phyloP scores from a whole-genome alignment of 2,797 vertebrate species.

The Poecilia wingei region DNA sequence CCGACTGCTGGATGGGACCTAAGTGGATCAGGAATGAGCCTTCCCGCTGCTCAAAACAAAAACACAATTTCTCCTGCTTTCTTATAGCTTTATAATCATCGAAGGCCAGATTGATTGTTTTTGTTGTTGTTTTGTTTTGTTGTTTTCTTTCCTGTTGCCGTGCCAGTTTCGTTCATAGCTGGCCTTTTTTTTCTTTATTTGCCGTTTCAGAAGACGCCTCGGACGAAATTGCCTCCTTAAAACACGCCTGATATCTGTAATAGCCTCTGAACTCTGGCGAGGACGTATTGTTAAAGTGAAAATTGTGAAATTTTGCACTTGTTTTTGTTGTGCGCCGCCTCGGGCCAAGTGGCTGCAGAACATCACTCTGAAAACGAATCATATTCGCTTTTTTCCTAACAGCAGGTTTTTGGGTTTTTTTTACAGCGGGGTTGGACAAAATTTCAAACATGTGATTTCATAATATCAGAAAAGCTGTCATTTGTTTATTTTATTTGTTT shows the following conservation, averaged over 20 bases:
- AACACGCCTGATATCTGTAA: slow-evolving; percentile 36
- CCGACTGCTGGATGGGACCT: not conserved
- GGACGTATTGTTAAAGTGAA: slow-evolving; percentile 25
- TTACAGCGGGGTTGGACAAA: slow-evolving; percentile 31
- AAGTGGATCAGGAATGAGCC: not conserved
- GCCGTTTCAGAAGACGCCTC: slow-evolving; percentile 20
- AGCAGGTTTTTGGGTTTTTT: slow-evolving; percentile 17
- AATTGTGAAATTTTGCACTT: slow-evolving; percentile 31
- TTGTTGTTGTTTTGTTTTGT: not conserved
- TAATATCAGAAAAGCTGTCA: slow-evolving; percentile 14
- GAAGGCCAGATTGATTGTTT: slow-evolving; percentile 9
- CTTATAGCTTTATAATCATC: slow-evolving; percentile 13
- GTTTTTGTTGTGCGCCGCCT: not conserved
- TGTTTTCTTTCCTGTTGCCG: slow-evolving; percentile 1
- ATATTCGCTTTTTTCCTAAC: slow-evolving; percentile 32
- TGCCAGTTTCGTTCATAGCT: slow-evolving; percentile 3
- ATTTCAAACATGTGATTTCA: slow-evolving; percentile 20
- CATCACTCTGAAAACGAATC: slow-evolving; percentile 30
- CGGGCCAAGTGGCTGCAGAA: slow-evolving; percentile 23
- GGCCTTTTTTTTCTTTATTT: slow-evolving; percentile 31
- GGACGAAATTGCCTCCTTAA: slow-evolving; percentile 32
- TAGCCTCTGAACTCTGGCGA: slow-evolving; percentile 20
- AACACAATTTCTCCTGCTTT: slow-evolving; percentile 2
- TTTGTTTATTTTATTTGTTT: not conserved
- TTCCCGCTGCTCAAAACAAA: not conserved